Evolutionary conservation across 2,113 vertebrate genomes (phyloP).

Genomic region (Naja naja): DNA sequence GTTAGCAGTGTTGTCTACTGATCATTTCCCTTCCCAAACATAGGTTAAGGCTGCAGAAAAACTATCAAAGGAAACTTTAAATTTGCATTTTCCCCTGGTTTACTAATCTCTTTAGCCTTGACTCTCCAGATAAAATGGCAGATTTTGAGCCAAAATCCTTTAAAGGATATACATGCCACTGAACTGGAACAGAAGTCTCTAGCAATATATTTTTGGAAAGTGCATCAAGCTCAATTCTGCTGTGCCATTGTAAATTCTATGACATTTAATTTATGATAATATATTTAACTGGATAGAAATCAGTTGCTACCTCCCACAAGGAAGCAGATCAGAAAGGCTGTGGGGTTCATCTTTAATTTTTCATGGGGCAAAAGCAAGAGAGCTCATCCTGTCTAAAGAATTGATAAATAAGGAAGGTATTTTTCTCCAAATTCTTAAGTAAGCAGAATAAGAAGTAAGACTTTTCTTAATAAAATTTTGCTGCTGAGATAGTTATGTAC

Average conservation of each 20-base stretch:
- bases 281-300: conserved; percentile 7
- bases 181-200: not conserved
- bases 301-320: not conserved
- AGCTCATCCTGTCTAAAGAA: not conserved
- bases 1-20: not conserved
- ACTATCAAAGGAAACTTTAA: not conserved
- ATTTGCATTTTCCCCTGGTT: not conserved
- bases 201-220: not conserved
- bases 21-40: not conserved
- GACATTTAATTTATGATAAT: conserved; percentile 15
- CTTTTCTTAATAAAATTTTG: not conserved
- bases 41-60: not conserved
- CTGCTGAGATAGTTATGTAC: not conserved
- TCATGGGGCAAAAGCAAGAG: not conserved
- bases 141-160: not conserved
- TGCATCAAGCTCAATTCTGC: not conserved
- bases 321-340: not conserved
- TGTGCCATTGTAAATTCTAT: not conserved
- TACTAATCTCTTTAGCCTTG: not conserved
- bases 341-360: conserved; percentile 5
- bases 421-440: not conserved
- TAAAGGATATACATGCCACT: not conserved
- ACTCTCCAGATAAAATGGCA: not conserved
- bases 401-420: not conserved
- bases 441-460: not conserved